Evolutionary conservation across 2,113 vertebrate genomes (phyloP).

Genomic region (Lophochroa leadbeateri): DNA sequence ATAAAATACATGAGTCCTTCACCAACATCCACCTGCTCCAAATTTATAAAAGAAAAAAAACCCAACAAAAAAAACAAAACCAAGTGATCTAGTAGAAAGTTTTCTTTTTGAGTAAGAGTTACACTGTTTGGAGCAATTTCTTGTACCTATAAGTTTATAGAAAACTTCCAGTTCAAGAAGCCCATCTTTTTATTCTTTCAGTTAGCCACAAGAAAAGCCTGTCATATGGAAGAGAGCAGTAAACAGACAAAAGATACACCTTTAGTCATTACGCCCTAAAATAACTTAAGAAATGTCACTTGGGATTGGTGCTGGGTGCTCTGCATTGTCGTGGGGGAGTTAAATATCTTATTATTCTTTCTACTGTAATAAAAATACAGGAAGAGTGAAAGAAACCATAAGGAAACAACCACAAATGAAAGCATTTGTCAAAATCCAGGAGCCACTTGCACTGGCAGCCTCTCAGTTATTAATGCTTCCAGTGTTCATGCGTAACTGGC

Average conservation of each 20-base stretch:
- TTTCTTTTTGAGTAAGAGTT: background rate
- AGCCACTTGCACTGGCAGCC: background rate
- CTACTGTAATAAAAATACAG: background rate
- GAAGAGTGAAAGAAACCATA: background rate
- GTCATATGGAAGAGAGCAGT: background rate
- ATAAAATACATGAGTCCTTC: background rate
- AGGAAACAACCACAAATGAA: background rate
- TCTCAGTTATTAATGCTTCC: background rate
- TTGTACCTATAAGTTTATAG: background rate
- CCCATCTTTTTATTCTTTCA: background rate
- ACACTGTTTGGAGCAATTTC: background rate
- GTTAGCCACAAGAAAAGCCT: background rate
- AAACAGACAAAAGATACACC: background rate
- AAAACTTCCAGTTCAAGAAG: background rate
- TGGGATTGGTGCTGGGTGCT: background rate
- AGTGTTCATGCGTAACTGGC: background rate
- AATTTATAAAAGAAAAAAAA: background rate
- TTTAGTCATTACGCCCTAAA: background rate
- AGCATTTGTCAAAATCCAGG: background rate
- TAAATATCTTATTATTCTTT: background rate
- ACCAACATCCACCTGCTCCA: background rate
- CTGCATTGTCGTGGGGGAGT: background rate
- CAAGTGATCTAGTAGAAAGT: background rate
- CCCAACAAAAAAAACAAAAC: background rate
- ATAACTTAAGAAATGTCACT: background rate